These are phyloP conservation scores for Meghimatium bilineatum DNA, from an alignment of 2,888 invertebrate species.

Conservation along the genomic window DNA sequence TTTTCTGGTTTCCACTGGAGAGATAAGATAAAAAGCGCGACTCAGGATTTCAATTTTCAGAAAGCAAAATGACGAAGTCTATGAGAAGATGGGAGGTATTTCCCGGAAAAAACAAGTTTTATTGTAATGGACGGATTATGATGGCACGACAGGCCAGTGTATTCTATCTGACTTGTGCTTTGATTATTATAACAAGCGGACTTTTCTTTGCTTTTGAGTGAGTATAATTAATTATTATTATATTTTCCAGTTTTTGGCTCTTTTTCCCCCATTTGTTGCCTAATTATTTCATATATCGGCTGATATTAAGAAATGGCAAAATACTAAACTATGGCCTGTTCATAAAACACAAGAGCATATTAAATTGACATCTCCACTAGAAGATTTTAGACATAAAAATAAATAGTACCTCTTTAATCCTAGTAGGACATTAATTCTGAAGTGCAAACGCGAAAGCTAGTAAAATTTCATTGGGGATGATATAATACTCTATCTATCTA, in stretches of 20 bases:
- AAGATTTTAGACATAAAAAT: no score
- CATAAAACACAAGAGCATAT: no score
- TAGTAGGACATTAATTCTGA: no score
- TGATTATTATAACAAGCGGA: constrained; percentile 94
- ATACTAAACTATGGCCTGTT: no score
- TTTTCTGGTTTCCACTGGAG: neutral
- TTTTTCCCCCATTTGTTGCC: no score
- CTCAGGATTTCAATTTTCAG: neutral
- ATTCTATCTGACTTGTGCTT: constrained; percentile 94
- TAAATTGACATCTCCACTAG: no score
- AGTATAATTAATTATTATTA: constrained; percentile 80
- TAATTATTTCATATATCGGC: no score
- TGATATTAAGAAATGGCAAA: no score
- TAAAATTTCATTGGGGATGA: no score
- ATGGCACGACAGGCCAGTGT: constrained; percentile 97
- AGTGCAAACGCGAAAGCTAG: no score
- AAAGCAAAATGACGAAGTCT: constrained; percentile 64
- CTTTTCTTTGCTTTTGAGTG: constrained; percentile 98
- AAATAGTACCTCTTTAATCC: no score
- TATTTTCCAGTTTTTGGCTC: neutral
- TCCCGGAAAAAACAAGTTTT: constrained; percentile 97
- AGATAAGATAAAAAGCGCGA: neutral
- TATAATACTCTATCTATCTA: no score
- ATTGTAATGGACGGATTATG: constrained; percentile 97
- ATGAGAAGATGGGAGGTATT: constrained; percentile 91